Percentiles rank a stretch among this genome's conserved stretches.
These are phyloP conservation scores for Pseudonaja textilis DNA, from an alignment of 2,113 vertebrate species.

Conservation along the genomic window DNA sequence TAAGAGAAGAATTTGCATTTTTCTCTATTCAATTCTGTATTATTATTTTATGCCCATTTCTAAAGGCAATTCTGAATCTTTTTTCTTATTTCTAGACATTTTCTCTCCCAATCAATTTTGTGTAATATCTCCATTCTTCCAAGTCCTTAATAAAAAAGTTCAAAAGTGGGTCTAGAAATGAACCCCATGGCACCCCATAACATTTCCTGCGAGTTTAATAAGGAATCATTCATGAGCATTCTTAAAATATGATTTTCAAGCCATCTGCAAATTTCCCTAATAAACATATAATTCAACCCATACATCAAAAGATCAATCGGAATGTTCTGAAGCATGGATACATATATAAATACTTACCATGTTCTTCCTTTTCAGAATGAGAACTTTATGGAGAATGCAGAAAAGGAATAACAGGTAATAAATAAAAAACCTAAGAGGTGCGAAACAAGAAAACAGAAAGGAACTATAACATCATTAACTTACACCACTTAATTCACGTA, in stretches of 20 bases:
- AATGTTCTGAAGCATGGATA: neutral
- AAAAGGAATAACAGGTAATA: neutral
- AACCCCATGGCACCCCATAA: neutral
- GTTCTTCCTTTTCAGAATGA: neutral
- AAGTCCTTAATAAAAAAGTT: neutral
- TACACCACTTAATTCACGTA: neutral
- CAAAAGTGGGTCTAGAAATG: neutral
- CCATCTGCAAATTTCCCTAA: neutral
- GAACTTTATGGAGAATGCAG: neutral
- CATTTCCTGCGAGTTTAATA: neutral
- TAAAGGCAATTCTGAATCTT: neutral
- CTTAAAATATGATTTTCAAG: neutral
- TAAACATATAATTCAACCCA: neutral
- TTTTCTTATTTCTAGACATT: neutral
- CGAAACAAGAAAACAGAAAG: neutral
- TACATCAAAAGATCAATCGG: neutral
- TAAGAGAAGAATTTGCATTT: neutral
- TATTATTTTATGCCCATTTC: neutral
- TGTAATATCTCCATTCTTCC: neutral
- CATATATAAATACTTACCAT: neutral
- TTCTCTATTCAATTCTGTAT: neutral
- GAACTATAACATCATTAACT: neutral
- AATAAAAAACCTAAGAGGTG: neutral
- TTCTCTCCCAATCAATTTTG: neutral
- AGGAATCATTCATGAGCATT: neutral